phyloP scores from a whole-genome alignment of 2,113 vertebrate species.

The Pachypanchax playfairii region DNA sequence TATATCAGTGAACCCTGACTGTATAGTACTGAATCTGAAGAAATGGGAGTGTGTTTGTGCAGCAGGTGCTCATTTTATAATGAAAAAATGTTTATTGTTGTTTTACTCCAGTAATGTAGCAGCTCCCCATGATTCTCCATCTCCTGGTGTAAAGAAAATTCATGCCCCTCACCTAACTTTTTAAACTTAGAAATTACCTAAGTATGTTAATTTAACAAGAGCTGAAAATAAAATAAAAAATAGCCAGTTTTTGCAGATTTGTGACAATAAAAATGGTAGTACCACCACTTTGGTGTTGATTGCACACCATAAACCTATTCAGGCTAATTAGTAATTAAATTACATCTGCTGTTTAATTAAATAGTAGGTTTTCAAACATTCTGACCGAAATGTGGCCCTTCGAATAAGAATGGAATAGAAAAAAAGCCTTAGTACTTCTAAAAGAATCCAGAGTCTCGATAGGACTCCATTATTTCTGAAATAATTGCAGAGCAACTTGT shows the following conservation, averaged over 20 bases:
- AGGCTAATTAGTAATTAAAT: slow-evolving; percentile 48
- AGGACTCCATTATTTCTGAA: slow-evolving; percentile 7
- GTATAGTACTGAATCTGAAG: background rate
- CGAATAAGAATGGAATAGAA: background rate
- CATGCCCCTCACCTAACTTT: background rate
- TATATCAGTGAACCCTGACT: background rate
- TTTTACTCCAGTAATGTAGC: background rate
- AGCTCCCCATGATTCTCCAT: background rate
- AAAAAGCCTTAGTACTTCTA: background rate
- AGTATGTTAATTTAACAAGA: background rate
- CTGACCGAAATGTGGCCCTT: slow-evolving; percentile 11
- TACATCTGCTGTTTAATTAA: slow-evolving; percentile 36
- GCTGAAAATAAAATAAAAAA: too few species aligned
- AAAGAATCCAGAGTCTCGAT: slow-evolving; percentile 18
- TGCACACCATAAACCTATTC: slow-evolving; percentile 53
- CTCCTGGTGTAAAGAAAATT: background rate
- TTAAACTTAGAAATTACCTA: background rate
- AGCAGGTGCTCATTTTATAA: too few species aligned
- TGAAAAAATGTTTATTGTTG: background rate
- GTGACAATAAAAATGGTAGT: background rate
- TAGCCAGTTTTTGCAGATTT: background rate
- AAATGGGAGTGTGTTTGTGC: background rate
- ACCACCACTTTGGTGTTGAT: slow-evolving; percentile 29
- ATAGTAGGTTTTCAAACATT: slow-evolving; percentile 26
- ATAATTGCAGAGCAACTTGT: background rate